Percentiles rank a stretch among this genome's conserved stretches.
These are phyloP conservation scores for Gonocerus acuteangulatus DNA, from an alignment of 2,888 invertebrate species.

Conservation along the genomic window DNA sequence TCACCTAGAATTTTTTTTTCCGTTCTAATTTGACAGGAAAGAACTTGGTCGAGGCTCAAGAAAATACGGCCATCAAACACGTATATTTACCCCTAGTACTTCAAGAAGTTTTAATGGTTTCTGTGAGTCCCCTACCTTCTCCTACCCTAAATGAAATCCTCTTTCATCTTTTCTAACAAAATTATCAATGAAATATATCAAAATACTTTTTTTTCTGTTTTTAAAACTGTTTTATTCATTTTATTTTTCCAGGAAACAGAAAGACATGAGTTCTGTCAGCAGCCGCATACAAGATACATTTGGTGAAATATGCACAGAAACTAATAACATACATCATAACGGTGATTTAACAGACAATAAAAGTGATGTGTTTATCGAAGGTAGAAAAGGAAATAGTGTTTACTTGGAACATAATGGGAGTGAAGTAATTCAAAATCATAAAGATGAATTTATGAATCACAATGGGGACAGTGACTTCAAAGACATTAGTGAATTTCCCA, in stretches of 20 bases:
- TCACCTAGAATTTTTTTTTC: conserved; percentile 4
- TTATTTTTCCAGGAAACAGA: conserved; percentile 16
- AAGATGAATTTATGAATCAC: conserved; percentile 10
- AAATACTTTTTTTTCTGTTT: not conserved
- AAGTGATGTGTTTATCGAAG: conserved; percentile 21
- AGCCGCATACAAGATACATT: conserved; percentile 13
- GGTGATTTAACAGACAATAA: conserved; percentile 13
- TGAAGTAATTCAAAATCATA: conserved; percentile 16
- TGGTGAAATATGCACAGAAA: conserved; percentile 15
- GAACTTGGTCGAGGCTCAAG: conserved; percentile 16
- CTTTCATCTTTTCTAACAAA: not conserved
- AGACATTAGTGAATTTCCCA: conserved; percentile 23
- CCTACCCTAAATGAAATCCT: conserved; percentile 10
- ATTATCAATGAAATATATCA: not conserved
- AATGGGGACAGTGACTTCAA: conserved; percentile 16
- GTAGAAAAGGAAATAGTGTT: conserved; percentile 20
- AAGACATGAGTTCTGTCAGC: conserved; percentile 1
- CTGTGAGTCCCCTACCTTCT: conserved; percentile 24
- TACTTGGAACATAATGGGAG: conserved; percentile 23
- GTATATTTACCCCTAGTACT: conserved; percentile 24
- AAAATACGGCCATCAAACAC: conserved; percentile 13
- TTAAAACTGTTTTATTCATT: not conserved
- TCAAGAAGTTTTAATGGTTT: conserved; percentile 24
- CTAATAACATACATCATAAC: conserved; percentile 7
- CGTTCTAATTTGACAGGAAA: conserved; percentile 18